Percentiles rank a stretch among this genome's conserved stretches.
Evolutionary conservation across 2,797 vertebrate genomes (phyloP).

Genomic region (Danio kyathit): DNA sequence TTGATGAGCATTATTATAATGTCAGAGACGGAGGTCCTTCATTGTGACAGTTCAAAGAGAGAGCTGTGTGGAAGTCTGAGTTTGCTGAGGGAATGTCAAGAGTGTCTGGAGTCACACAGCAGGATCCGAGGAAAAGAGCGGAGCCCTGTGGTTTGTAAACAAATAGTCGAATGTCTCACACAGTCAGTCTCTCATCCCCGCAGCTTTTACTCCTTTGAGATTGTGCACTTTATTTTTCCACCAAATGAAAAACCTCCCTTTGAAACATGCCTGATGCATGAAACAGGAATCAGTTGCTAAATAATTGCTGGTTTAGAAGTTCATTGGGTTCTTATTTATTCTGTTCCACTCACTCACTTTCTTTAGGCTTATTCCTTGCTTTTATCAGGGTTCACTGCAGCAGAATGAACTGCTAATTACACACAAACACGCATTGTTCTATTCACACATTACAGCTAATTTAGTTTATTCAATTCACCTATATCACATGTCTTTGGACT

Average conservation of each 20-base stretch:
- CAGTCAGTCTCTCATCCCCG: conserved; percentile 60
- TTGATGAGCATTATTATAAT: not conserved
- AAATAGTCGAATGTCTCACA: conserved; percentile 53
- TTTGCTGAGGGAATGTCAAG: conserved; percentile 20
- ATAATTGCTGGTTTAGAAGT: conserved; percentile 67
- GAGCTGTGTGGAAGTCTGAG: not conserved
- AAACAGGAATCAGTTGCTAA: conserved; percentile 67
- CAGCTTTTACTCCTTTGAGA: conserved; percentile 55
- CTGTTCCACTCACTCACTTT: conserved; percentile 62
- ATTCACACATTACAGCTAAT: too few species aligned
- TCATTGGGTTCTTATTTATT: conserved; percentile 58
- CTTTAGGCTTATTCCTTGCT: too few species aligned
- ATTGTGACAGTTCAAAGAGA: conserved; percentile 10
- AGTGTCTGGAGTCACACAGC: conserved; percentile 55
- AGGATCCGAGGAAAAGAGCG: conserved; percentile 60
- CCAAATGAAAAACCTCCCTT: conserved; percentile 65
- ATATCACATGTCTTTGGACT: too few species aligned
- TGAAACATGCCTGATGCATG: conserved; percentile 58
- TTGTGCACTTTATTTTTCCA: conserved; percentile 68
- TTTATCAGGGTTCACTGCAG: too few species aligned
- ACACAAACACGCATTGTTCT: too few species aligned
- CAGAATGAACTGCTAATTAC: too few species aligned
- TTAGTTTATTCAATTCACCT: too few species aligned
- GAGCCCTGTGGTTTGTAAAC: conserved; percentile 67
- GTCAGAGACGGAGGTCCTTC: conserved; percentile 2